Percentiles rank a stretch among this genome's conserved stretches.
Conservation (phyloP, 2,888 invertebrate genomes). For the Drosophila trichaetosa region DNA sequence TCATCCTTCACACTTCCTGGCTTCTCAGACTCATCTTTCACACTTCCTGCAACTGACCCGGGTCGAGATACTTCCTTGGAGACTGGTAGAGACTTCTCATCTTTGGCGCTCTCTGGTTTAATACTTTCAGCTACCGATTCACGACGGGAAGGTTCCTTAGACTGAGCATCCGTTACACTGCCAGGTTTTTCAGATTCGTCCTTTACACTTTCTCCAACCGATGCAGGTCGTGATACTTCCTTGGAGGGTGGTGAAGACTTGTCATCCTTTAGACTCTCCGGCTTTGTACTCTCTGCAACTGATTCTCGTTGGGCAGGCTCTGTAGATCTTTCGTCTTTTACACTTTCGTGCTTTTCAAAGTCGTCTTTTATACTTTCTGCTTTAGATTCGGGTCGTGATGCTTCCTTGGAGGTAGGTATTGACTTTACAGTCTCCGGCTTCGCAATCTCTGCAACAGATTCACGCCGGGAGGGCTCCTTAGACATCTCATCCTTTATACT, state of each 20-base stretch:
- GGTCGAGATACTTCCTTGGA: conserved; percentile 35
- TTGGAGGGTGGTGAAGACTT: conserved; percentile 8
- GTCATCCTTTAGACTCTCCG: conserved; percentile 30
- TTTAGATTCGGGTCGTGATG: conserved; percentile 38
- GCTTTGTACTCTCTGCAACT: conserved; percentile 16
- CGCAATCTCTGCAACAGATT: conserved; percentile 34
- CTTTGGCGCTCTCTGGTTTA: too few relatives aligned
- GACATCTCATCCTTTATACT: conserved; percentile 20
- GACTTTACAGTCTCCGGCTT: conserved; percentile 17
- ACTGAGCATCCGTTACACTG: too few relatives aligned
- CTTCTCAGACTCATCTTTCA: conserved; percentile 2
- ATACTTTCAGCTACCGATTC: too few relatives aligned
- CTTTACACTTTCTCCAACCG: conserved; percentile 26
- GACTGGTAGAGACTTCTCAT: too few relatives aligned
- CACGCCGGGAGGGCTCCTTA: conserved; percentile 22
- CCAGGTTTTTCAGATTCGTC: not conserved
- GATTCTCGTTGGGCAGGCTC: conserved; percentile 29
- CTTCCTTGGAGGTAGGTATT: conserved; percentile 19
- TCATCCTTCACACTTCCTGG: not conserved
- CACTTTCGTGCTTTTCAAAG: conserved; percentile 20
- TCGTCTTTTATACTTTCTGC: conserved; percentile 29
- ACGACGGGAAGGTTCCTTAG: too few relatives aligned
- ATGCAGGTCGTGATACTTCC: conserved; percentile 27
- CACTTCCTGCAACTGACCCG: conserved; percentile 24
- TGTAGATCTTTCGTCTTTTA: conserved; percentile 29